Base-by-base conservation (phyloP, 2,797 vertebrate species). In the Leuciscus waleckii region DNA sequence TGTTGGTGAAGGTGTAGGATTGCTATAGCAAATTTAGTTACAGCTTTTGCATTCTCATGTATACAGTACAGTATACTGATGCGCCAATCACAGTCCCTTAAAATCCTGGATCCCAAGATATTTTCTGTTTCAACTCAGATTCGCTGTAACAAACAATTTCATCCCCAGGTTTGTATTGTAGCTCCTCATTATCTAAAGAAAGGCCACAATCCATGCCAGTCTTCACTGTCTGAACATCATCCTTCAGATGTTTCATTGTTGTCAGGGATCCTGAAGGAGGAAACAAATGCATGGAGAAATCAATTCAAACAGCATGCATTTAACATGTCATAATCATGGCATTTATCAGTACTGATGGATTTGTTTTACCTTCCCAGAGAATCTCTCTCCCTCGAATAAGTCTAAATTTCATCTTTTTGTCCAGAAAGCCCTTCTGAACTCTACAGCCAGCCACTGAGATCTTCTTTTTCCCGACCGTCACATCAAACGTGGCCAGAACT, bases 51-150 rank as follows among this genome's bases (percentile, higher is more conserved):
- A 26, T 23, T 1, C 14, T 10, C 5, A 39, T 8, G 56, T 46
- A 46, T 46, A 46, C 13, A 61, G 32, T 23, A 41, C 26, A 26
- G 76, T 41, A 29, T 63, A 65, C 37, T 46, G 16, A 63, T 76
- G 16, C 1, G 0, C 6, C 7, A 54, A 73, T 17, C 11, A 10
- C 41, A 58, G 67, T 88, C 29, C 29, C 87, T 94, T 94, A 99
- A 94, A 99, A 99, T 80, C 97, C 97, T 0, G 98, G 98, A 83
- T 98, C 93, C 98, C 98, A 99, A n/a, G 95, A 95, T 23, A 94
- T 97, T 88, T 88, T 95, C 88, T 95, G 95, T 1, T 83, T 90
- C 0, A 89, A 54, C 43, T 96, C 91, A 51, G 92, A 91, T 86
- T 97, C 94, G 91, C 95, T 95, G 0, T 95, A 97, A 88, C 98